phyloP scores from a whole-genome alignment of 2,113 vertebrate species.

The Gavialis gangeticus region DNA sequence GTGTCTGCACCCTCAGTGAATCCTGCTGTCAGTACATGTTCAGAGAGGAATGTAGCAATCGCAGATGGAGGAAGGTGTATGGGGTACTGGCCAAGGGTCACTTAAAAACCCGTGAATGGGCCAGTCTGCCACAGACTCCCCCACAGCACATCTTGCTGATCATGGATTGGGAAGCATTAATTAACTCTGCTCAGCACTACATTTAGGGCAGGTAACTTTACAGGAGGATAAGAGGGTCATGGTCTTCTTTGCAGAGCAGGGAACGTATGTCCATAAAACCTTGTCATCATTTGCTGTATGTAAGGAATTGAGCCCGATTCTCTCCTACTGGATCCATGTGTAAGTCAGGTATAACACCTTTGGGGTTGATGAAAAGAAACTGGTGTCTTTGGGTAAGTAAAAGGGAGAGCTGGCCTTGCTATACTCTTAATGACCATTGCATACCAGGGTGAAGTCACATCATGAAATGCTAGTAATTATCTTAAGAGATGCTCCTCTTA shows the following conservation, averaged over 20 bases:
- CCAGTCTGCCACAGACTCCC: not conserved
- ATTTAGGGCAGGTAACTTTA: not conserved
- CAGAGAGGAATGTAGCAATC: not conserved
- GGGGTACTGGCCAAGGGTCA: not conserved
- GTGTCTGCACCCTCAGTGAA: not conserved
- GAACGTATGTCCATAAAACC: not conserved
- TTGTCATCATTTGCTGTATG: not conserved
- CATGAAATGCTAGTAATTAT: not conserved
- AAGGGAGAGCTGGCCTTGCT: not conserved
- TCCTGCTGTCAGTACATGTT: not conserved
- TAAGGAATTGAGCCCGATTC: not conserved
- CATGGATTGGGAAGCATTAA: not conserved
- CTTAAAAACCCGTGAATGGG: not conserved
- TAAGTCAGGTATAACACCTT: not conserved
- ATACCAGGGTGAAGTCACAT: not conserved
- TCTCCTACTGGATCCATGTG: not conserved
- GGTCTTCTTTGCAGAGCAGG: not conserved
- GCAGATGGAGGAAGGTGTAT: not conserved
- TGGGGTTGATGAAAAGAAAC: not conserved
- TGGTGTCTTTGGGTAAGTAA: not conserved
- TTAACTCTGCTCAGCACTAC: not conserved
- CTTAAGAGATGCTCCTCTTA: not conserved
- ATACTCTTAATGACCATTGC: not conserved
- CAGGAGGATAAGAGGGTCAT: not conserved
- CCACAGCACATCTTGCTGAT: fast-evolving